Base-by-base conservation (phyloP, 2,113 vertebrate genomes). In the Poecilia latipinna region DNA sequence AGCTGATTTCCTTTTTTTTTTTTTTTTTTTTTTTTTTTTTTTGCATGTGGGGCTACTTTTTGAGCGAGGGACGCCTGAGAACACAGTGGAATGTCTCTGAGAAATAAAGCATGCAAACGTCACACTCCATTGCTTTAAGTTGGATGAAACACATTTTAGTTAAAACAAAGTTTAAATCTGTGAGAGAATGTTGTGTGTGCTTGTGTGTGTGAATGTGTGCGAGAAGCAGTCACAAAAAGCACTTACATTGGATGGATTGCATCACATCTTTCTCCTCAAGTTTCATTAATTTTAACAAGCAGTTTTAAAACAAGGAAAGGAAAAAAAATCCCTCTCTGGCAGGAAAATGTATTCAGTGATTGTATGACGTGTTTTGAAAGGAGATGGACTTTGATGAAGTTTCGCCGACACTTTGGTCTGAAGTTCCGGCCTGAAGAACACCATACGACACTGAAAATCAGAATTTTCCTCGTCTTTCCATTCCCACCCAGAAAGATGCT, bases 381-480 rank as follows among this genome's bases (percentile, higher is more conserved):
- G 24, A 89, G 78, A 60, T 73, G 65, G 33, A 12, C 11, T 8
- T 24, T 54, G 78, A 62, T 19, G 2, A 64, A 78, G 83, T 80
- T 90, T 79, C 91, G 4, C 15, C 15, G 44, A 17, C 44, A 48
- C 44, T 48, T 48, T 48, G 44, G 44, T 48, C 44, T 93, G 93
- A 37, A 37, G 35, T 37, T 8, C 8, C 35, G 17, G 44, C 15
- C 44, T 93, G 93, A 95, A 91, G 94, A 91, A 94, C 91, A 94
- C 89, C 11, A 91, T 91, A 94, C 89, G 89, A 93, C 95, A 94
- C 95, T 95, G 95, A 95, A 92, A 92, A 88, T 77, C 70, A 64
- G 19, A 68, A 42, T 88, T 84, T 82, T 72, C 70, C 73, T 83
- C 33, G 42, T 87, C 82, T 79, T 66, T 83, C 82, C 82, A 77